Percentiles rank a stretch among this genome's conserved stretches.
These are phyloP conservation scores for Agriopis leucophaearia DNA, from an alignment of 2,888 invertebrate genomes.

Conservation along the genomic window DNA sequence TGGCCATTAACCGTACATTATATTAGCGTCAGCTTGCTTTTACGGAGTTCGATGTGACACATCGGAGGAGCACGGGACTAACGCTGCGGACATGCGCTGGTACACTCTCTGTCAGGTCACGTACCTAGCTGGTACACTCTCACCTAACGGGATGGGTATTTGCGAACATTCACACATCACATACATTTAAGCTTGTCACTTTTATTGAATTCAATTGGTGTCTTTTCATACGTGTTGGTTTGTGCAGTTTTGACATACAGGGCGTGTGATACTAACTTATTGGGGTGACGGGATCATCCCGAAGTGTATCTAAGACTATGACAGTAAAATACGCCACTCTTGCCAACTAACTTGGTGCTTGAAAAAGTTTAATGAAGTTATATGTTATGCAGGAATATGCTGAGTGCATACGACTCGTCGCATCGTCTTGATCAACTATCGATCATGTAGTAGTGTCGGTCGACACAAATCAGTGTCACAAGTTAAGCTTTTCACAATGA, in stretches of 20 bases:
- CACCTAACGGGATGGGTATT: constrained; percentile 8
- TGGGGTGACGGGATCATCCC: no score
- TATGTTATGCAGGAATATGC: no score
- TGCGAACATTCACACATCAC: constrained; percentile 3
- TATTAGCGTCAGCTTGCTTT: constrained; percentile 14
- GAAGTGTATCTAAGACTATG: no score
- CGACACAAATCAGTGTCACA: no score
- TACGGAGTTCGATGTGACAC: neutral
- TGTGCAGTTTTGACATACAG: neutral
- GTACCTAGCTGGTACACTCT: neutral
- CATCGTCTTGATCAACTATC: neutral
- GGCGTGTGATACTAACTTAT: neutral
- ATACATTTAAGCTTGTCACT: constrained; percentile 2
- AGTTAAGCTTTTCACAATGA: neutral
- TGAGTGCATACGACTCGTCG: no score
- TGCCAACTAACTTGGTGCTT: no score
- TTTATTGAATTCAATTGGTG: neutral
- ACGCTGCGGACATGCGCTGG: constrained; percentile 10
- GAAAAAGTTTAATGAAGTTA: no score
- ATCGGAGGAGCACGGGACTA: constrained; percentile 8
- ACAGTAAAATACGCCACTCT: no score
- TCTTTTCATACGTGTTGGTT: constrained; percentile 6
- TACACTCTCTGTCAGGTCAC: neutral
- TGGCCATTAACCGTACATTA: neutral
- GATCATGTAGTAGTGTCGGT: neutral